Base-by-base conservation (phyloP, 2,888 invertebrate genomes). In the Liopterus haemorrhoidalis region DNA sequence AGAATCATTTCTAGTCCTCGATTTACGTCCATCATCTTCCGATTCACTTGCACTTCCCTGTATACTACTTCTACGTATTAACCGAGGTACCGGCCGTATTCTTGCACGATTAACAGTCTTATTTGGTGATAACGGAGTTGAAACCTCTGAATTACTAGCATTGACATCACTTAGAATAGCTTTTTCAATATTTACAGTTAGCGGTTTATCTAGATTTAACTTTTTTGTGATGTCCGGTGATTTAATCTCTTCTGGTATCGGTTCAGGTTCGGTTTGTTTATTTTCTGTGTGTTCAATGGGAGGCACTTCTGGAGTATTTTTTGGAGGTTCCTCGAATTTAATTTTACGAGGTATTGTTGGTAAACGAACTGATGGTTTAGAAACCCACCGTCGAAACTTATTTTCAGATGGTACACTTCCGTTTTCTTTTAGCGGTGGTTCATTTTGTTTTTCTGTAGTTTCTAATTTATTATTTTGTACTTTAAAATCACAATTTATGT, bases 21-120 rank as follows among this genome's bases (percentile, higher is more conserved):
- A 57, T 47, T 57, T 66, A 50, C 61, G 65, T 30, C 54, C 60
- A 52, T 81, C 81, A 61, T 82, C 82, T 54, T 82, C 83, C 0
- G 81, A 81, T 63, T 83, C 82, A 57, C 78, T 78, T 2, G 78
- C 77, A 66, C 81, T 82, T 8, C 75, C 74, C 70, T 73, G 75
- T 24, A 79, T 66, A 63, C 82, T 82, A 57, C 82, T 83, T 53
- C 82, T 74, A 44, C 84, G 72, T 14, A 79, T 77, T 39, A 85
- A 70, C 54, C 79, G 71, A 1, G 85, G 85, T 3, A 76, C 75
- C 3, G 85, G 82, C 25, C 80, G 74, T 22, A 85, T 76, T 49
- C 84, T 76, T 1, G 77, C 73, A 2, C 85, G 70, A 36, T 77
- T 78, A 37, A 54, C 22, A 15, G 60, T 52, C 67, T 84, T 85